These are phyloP conservation scores for Lochmaea crataegi DNA, from an alignment of 2,888 invertebrate species.

Conservation along the genomic window DNA sequence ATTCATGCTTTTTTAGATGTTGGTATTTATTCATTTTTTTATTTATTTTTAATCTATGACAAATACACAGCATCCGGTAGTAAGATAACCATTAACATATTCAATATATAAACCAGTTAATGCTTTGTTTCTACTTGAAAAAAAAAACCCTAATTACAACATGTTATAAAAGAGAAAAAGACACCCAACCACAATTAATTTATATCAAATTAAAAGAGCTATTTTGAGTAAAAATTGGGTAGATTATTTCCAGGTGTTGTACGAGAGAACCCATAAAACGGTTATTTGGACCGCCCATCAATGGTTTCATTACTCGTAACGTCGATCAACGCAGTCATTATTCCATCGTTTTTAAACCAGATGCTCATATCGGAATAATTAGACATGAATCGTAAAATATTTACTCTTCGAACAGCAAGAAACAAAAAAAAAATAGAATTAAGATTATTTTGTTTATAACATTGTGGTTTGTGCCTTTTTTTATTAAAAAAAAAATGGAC, in stretches of 20 bases:
- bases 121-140: conserved; percentile 24
- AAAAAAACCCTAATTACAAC: neutral
- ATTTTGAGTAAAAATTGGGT: conserved; percentile 4
- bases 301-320: conserved; percentile 29
- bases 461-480: neutral
- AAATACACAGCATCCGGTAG: too few relatives aligned
- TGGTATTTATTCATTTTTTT: too few relatives aligned
- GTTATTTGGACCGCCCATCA: conserved; percentile 29
- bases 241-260: conserved; percentile 33
- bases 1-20: too few relatives aligned
- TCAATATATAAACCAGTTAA: neutral
- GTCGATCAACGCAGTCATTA: conserved; percentile 28
- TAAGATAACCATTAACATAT: too few relatives aligned
- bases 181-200: conserved; percentile 26
- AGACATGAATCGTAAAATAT: conserved; percentile 28
- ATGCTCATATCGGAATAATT: conserved; percentile 29
- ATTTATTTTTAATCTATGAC: too few relatives aligned
- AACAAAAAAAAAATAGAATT: conserved; percentile 3
- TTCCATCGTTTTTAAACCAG: conserved; percentile 31
- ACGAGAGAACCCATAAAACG: conserved; percentile 33
- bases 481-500: too few relatives aligned
- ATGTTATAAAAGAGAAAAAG: neutral
- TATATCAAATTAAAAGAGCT: conserved; percentile 5
- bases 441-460: too few relatives aligned
- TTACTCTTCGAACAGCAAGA: neutral